Percentiles rank a stretch among this genome's conserved stretches.
phyloP scores from a whole-genome alignment of 2,888 invertebrate genomes.

The Erynnis tages region DNA sequence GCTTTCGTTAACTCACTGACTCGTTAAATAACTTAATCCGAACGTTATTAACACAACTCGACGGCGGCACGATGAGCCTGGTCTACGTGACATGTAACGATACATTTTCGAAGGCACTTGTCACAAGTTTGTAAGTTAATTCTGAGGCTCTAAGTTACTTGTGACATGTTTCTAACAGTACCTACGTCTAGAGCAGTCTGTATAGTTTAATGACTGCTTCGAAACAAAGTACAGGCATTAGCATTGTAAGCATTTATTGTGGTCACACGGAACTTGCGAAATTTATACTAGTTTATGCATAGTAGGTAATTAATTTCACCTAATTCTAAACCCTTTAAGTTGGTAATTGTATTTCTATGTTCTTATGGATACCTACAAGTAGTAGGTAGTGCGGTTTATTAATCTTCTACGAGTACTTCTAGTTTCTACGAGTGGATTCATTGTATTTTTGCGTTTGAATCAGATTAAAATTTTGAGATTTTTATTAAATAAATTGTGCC shows the following conservation, averaged over 20 bases:
- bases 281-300: background rate
- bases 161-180: background rate
- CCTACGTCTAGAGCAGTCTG: background rate
- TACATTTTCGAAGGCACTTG: slow-evolving; percentile 6
- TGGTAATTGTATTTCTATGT: too few relatives aligned
- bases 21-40: slow-evolving; percentile 14
- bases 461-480: too few relatives aligned
- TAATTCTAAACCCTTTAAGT: too few relatives aligned
- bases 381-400: too few relatives aligned
- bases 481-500: too few relatives aligned
- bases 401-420: too few relatives aligned
- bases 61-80: background rate
- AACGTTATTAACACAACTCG: slow-evolving; percentile 8
- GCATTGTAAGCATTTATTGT: background rate
- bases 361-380: too few relatives aligned
- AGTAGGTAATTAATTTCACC: too few relatives aligned
- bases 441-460: too few relatives aligned
- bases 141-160: slow-evolving; percentile 7
- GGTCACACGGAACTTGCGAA: background rate
- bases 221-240: slow-evolving; percentile 9
- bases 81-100: slow-evolving; percentile 4
- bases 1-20: slow-evolving; percentile 10
- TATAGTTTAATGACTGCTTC: slow-evolving; percentile 11
- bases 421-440: too few relatives aligned
- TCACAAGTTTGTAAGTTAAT: slow-evolving; percentile 14